A percentile compares a stretch with the other conserved stretches of the same genome.
These are phyloP conservation scores for Polyommatus iphigenia DNA, from an alignment of 2,888 invertebrate genomes.

Conservation along the genomic window DNA sequence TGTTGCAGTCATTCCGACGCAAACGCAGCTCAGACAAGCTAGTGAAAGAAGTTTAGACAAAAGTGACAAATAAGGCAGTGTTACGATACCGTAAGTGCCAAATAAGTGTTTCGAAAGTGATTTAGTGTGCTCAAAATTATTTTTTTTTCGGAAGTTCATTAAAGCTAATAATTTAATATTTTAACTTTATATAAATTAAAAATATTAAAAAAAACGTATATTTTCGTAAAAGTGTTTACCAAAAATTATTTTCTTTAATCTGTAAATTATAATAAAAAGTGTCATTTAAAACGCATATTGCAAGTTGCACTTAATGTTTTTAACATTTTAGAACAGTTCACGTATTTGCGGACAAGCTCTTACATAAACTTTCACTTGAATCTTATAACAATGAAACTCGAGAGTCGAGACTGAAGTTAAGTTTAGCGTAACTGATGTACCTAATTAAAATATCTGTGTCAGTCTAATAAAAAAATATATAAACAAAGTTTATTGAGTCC, in stretches of 20 bases:
- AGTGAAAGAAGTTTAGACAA: conserved; percentile 59
- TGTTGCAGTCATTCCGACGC: conserved; percentile 73
- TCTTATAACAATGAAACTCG: conserved; percentile 15
- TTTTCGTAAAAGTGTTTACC: neutral
- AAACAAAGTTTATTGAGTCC: conserved; percentile 37
- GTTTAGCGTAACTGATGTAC: neutral
- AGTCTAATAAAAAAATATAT: conserved; percentile 25
- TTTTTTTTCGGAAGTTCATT: neutral
- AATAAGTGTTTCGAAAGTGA: conserved; percentile 29
- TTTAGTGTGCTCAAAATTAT: conserved; percentile 17
- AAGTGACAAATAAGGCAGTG: conserved; percentile 61
- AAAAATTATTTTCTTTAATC: neutral
- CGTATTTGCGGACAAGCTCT: neutral
- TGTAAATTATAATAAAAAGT: neutral
- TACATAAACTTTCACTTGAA: conserved; percentile 19
- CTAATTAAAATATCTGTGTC: neutral
- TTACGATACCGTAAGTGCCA: conserved; percentile 58
- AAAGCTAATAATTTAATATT: neutral
- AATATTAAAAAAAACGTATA: neutral
- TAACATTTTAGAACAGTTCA: neutral
- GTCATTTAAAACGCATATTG: too few species aligned
- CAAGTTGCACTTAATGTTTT: neutral
- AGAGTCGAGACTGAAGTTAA: neutral
- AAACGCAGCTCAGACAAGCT: conserved; percentile 71
- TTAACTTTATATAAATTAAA: neutral